Conservation (phyloP, 2,113 vertebrate genomes). For the Scomber colias region DNA sequence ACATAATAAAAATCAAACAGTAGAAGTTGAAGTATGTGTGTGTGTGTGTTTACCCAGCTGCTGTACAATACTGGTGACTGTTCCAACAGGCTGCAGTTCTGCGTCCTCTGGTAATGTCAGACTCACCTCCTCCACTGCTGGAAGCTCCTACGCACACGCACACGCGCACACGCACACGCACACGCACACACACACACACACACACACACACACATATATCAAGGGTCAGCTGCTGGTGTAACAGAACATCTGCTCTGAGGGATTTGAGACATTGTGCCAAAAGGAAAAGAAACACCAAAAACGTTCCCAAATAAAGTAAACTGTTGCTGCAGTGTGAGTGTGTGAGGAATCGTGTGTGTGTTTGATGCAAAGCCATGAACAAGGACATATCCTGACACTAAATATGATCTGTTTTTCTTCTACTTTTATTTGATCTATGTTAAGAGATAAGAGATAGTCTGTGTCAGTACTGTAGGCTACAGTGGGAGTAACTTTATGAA, state of each 20-base stretch:
- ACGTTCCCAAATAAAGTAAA: not conserved
- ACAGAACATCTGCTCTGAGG: no score
- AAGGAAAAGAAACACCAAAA: not conserved
- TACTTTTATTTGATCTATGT: no score
- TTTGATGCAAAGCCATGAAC: not conserved
- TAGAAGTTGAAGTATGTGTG: not conserved
- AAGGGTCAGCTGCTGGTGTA: not conserved
- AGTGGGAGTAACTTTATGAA: no score
- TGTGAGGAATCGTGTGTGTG: not conserved
- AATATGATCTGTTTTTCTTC: no score
- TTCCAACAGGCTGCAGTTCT: constrained; percentile 88
- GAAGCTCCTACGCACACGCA: constrained; percentile 85
- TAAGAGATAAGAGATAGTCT: no score
- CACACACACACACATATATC: no score
- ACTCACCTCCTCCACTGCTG: constrained; percentile 87
- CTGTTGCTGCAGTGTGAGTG: not conserved
- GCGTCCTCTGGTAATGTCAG: constrained; percentile 87
- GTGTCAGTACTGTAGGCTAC: no score
- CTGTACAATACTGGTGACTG: constrained; percentile 90
- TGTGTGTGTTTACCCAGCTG: constrained; percentile 84
- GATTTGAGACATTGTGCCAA: not conserved
- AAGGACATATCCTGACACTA: no score
- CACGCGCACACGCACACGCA: no score
- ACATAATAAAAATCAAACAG: not conserved
- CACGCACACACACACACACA: no score